Percentiles rank a stretch among this genome's conserved stretches.
Conservation (phyloP, 2,888 invertebrate genomes). For the Xestia rhomboidea region DNA sequence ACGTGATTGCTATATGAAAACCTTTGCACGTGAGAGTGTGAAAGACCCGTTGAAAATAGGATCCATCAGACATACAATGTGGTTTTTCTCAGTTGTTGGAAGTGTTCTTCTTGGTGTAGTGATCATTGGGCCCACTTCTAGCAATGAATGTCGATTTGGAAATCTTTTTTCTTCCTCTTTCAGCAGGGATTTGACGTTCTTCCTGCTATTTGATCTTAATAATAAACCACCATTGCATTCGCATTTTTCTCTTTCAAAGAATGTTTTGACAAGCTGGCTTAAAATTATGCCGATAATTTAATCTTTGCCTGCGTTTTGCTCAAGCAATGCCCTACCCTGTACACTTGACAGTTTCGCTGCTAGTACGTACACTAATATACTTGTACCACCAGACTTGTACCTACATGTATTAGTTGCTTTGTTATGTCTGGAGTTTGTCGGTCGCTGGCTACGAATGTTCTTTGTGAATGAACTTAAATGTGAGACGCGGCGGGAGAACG, state of each 20-base stretch:
- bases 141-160: not conserved
- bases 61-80: not conserved
- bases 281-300: not conserved
- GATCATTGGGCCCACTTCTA: not conserved
- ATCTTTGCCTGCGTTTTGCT: not conserved
- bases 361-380: conserved; percentile 48
- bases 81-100: not conserved
- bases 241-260: not conserved
- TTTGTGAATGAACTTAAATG: conserved; percentile 67
- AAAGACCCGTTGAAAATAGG: no score
- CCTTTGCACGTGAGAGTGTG: not conserved
- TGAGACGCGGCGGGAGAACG: conserved; percentile 56
- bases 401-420: conserved; percentile 56
- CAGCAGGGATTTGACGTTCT: not conserved
- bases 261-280: no score
- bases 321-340: not conserved
- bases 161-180: not conserved
- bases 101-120: not conserved
- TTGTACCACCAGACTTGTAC: conserved; percentile 7
- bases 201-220: not conserved
- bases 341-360: conserved; percentile 1
- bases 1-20: not conserved
- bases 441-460: conserved; percentile 71
- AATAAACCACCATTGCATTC: not conserved
- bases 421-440: conserved; percentile 78